A percentile compares a stretch with the other conserved stretches of the same genome.
These are phyloP conservation scores for Apamea sordens DNA, from an alignment of 2,888 invertebrate species.

Conservation along the genomic window DNA sequence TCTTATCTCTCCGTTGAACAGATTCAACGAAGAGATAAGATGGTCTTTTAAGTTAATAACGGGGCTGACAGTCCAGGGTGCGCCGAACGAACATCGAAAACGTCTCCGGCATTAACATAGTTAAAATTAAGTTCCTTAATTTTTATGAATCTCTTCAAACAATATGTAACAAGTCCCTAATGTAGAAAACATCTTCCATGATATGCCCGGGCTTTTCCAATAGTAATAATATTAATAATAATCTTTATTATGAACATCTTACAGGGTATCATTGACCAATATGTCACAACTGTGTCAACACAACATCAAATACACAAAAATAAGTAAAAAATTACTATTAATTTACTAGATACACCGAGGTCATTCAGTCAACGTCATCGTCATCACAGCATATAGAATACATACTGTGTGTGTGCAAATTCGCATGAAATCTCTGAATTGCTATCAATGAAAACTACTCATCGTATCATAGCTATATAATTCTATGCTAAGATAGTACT, in stretches of 20 bases:
- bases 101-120: neutral
- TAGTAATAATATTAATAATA: too few relatives aligned
- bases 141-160: constrained; percentile 8
- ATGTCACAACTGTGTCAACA: too few relatives aligned
- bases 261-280: too few relatives aligned
- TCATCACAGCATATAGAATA: neutral
- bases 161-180: neutral
- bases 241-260: too few relatives aligned
- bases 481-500: neutral
- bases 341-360: neutral
- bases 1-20: too few relatives aligned
- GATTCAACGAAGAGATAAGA: too few relatives aligned
- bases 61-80: neutral
- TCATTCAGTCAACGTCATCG: neutral
- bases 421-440: neutral
- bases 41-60: neutral
- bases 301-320: neutral
- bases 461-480: neutral
- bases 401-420: neutral
- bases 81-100: too few relatives aligned
- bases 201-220: neutral
- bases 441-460: neutral
- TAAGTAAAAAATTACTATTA: neutral
- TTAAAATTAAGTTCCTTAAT: neutral
- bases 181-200: neutral